Base-by-base conservation (phyloP, 2,797 vertebrate species). In the Dromococcyx pavoninus region DNA sequence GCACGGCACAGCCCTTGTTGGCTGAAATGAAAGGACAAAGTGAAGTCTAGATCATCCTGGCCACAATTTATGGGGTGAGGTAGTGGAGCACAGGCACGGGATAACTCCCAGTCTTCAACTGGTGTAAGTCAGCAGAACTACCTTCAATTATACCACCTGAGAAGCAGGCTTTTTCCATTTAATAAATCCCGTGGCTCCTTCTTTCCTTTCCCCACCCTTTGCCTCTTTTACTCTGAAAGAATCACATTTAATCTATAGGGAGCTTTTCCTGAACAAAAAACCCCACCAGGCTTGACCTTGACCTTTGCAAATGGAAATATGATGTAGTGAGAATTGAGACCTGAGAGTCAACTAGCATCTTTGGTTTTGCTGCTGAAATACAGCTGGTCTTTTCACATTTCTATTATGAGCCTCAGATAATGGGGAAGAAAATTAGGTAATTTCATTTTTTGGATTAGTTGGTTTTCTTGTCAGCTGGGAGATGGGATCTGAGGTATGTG, bases 361-460 rank as follows among this genome's bases (percentile, higher is more conserved):
- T 82, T 10, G 5, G 73, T 73, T 94, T 82, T 69, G 62, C 91
- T 78, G 88, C 86, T 91, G 94, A 93, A 96, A 84, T 84, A 78
- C 73, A 93, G 53, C 66, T 75, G 76, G 79, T 94, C 53, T 0
- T 94, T 96, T 95, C 92, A 89, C 86, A 80, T 95, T 95, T 95
- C 93, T 96, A 86, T 94, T 92, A 94, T 70, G 76, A 93, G 85
- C 66, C 73, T 93, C 64, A 85, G 82, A 92, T 95, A 96, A 89
- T 81, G 56, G 91, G 77, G 80, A 95, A 93, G 92, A 94, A 94
- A 95, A 95, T 95, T 75, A 95, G 91, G 91, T 91, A 96, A 95
- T 94, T 90, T 86, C 88, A 86, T 91, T 97, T 92, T 48, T 93
- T 93, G 53, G 79, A 93, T 94, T 94, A 95, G 89, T 79, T 88